Conservation (phyloP, 2,113 vertebrate genomes). For the Phylloscopus trochiloides region DNA sequence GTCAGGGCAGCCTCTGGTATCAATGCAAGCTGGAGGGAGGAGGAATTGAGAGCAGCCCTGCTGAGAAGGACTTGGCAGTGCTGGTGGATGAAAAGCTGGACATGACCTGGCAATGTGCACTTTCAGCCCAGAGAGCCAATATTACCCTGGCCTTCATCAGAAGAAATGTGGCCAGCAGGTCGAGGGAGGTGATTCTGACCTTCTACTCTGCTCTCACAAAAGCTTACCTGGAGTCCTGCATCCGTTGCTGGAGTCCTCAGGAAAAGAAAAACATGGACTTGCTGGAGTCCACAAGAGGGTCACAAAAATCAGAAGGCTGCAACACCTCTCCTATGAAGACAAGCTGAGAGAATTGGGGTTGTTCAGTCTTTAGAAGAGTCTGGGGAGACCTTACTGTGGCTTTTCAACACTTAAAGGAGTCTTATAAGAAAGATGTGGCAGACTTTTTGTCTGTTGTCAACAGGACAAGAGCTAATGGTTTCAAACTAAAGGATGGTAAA, state of each 20-base stretch:
- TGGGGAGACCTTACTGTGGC: neutral
- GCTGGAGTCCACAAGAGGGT: neutral
- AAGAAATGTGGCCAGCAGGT: neutral
- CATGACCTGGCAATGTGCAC: neutral
- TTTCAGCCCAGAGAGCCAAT: neutral
- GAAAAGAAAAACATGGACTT: neutral
- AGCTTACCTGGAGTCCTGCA: neutral
- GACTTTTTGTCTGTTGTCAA: neutral
- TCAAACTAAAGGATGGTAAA: neutral
- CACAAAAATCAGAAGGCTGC: neutral
- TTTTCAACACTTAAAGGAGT: neutral
- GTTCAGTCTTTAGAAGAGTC: neutral
- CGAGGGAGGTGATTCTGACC: neutral
- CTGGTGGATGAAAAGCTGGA: neutral
- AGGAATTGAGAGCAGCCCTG: neutral
- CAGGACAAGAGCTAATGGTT: neutral
- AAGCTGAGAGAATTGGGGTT: neutral
- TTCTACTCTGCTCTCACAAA: neutral
- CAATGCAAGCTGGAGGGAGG: neutral
- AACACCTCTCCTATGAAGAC: neutral
- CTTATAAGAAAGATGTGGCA: neutral
- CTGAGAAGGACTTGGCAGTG: neutral
- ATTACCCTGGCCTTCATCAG: neutral
- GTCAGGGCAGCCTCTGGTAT: neutral
- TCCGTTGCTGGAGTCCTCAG: neutral